phyloP scores from a whole-genome alignment of 2,797 vertebrate species.

The Acipenser ruthenus region DNA sequence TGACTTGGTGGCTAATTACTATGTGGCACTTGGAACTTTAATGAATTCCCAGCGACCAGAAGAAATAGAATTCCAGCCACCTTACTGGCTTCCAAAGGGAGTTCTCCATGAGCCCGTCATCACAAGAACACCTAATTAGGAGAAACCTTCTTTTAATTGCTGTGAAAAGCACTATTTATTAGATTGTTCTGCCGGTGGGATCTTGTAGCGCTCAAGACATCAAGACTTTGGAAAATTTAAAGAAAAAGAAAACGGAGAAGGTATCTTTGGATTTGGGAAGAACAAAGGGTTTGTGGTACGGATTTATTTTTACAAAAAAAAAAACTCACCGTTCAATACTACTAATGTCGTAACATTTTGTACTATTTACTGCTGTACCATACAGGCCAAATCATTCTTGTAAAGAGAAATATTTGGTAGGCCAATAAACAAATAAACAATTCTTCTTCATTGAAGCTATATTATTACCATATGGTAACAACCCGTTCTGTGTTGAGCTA shows the following conservation, averaged over 20 bases:
- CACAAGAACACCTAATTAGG: conserved; percentile 48
- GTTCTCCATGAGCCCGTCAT: conserved; percentile 37
- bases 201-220: conserved; percentile 23
- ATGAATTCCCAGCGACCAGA: conserved; percentile 32
- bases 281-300: conserved; percentile 36
- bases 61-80: conserved; percentile 30
- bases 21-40: conserved; percentile 35
- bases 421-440: too few species aligned
- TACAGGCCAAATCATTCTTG: too few species aligned
- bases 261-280: conserved; percentile 11
- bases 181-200: conserved; percentile 35
- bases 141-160: conserved; percentile 53
- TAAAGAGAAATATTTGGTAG: too few species aligned
- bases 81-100: conserved; percentile 22
- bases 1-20: conserved; percentile 42
- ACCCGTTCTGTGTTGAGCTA: too few species aligned
- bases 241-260: conserved; percentile 22
- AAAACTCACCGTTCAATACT: conserved; percentile 31
- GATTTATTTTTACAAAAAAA: conserved; percentile 20
- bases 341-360: too few species aligned
- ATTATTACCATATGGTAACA: too few species aligned
- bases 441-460: too few species aligned
- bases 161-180: conserved; percentile 43
- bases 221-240: conserved; percentile 24
- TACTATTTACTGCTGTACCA: too few species aligned